Conservation (phyloP, 92 coral and sea anemone species). For the Plumapathes pennacea region DNA sequence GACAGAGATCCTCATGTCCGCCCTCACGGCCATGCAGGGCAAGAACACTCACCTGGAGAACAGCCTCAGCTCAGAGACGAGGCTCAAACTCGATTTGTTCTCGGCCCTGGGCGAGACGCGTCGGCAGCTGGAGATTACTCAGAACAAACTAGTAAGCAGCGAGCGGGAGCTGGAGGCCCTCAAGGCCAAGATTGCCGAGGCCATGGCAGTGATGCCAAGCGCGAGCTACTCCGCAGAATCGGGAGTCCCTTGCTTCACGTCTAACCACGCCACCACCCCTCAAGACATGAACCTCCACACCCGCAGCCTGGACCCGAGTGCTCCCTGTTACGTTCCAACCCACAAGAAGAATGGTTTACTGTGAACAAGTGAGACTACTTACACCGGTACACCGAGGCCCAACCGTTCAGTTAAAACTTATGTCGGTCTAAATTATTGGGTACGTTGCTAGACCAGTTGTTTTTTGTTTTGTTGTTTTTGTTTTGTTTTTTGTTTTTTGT, state of each 20-base stretch:
- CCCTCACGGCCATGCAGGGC: constrained; percentile 94
- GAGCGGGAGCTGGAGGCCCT: constrained; percentile 81
- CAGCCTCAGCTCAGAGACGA: constrained; percentile 94
- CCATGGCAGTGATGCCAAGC: constrained; percentile 93
- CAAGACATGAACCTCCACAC: constrained; percentile 43
- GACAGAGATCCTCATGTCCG: constrained; percentile 92
- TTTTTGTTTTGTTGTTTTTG: no score
- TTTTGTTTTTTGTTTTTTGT: no score
- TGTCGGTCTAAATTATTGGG: no score
- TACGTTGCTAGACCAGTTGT: no score
- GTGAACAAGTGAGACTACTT: no score
- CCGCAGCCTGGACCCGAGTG: constrained; percentile 78
- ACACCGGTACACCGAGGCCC: no score
- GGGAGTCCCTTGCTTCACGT: constrained; percentile 13
- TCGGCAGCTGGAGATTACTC: constrained; percentile 91
- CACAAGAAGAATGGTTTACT: constrained; percentile 64
- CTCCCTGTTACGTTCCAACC: constrained; percentile 78
- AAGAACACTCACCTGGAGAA: constrained; percentile 97
- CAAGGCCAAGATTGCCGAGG: constrained; percentile 97
- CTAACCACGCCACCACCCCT: constrained; percentile 38
- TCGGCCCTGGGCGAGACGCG: constrained; percentile 98
- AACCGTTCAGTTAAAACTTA: no score
- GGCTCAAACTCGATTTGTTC: constrained; percentile 93
- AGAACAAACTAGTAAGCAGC: constrained; percentile 69
- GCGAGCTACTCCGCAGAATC: constrained; percentile 41